phyloP scores from a whole-genome alignment of 2,797 vertebrate species.

The Coluber constrictor region DNA sequence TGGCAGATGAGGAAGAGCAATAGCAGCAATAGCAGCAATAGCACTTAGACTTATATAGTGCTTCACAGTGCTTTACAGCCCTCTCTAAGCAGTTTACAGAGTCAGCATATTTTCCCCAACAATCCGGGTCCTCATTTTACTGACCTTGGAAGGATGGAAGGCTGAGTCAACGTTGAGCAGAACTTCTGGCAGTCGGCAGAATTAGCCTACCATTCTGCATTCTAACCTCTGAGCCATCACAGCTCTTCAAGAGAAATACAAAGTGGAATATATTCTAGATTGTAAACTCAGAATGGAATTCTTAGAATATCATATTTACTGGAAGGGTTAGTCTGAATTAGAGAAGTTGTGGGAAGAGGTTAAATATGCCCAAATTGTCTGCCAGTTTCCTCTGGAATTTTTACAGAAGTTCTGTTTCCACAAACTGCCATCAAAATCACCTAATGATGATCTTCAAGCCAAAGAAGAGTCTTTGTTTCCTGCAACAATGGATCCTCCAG shows the following conservation, averaged over 20 bases:
- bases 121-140: no score
- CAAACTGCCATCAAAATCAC: background rate
- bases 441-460: background rate
- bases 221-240: no score
- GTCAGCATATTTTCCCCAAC: no score
- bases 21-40: no score
- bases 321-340: background rate
- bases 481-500: background rate
- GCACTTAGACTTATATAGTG: no score
- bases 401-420: background rate
- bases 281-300: background rate
- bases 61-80: no score
- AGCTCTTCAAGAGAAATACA: background rate
- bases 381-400: background rate
- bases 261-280: background rate
- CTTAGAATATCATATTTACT: background rate
- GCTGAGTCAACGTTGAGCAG: no score
- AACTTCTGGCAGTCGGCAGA: no score
- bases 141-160: no score
- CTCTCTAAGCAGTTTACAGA: no score
- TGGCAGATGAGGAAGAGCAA: background rate
- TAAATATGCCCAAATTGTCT: background rate
- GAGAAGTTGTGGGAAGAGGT: background rate
- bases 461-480: background rate
- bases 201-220: no score